phyloP scores from a whole-genome alignment of 2,797 vertebrate genomes.

The Notoglanidium macrostoma region DNA sequence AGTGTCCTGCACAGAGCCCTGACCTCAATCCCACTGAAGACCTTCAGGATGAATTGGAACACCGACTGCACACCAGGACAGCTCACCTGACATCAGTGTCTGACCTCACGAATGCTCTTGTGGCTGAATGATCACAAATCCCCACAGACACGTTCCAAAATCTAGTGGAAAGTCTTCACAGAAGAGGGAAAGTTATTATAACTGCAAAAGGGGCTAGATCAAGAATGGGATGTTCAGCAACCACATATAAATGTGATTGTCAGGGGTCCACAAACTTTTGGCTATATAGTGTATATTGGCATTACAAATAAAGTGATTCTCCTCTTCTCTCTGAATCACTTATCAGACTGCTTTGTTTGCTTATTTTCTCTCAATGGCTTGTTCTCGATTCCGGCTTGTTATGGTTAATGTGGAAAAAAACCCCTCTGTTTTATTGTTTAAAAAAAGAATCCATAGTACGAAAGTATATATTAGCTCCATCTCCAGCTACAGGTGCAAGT shows the following conservation, averaged over 20 bases:
- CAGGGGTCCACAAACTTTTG: background rate
- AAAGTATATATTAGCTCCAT: background rate
- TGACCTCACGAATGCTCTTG: too few relatives aligned
- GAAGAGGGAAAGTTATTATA: too few relatives aligned
- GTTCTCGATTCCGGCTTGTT: background rate
- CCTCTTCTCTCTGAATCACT: background rate
- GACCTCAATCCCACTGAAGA: background rate
- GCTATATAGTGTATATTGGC: background rate
- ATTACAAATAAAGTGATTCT: background rate
- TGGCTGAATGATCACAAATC: too few relatives aligned
- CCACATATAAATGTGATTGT: too few relatives aligned
- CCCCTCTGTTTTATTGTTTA: background rate
- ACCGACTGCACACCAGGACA: background rate
- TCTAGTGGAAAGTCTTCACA: too few relatives aligned
- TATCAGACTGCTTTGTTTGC: background rate
- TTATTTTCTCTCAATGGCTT: background rate
- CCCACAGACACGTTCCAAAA: too few relatives aligned
- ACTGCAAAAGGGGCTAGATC: too few relatives aligned
- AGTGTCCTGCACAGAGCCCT: background rate
- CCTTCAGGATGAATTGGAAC: background rate
- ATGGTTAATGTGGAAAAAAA: background rate
- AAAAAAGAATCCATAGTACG: background rate
- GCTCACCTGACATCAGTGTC: too few relatives aligned
- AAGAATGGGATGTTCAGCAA: background rate
- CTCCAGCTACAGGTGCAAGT: background rate